Evolutionary conservation across 2,888 invertebrate species (phyloP).

Genomic region (Epirrita christyi): DNA sequence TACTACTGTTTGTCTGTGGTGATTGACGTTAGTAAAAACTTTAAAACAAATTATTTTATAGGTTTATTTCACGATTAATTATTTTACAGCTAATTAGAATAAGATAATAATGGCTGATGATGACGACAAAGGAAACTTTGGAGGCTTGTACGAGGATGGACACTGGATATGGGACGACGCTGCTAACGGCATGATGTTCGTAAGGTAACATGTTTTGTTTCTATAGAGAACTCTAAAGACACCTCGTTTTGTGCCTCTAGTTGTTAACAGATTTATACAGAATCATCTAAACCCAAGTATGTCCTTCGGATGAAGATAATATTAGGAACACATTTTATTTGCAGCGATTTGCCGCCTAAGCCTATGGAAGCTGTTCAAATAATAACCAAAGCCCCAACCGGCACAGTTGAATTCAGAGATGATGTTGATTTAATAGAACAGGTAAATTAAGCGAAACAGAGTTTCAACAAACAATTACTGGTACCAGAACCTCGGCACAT

Average conservation of each 20-base stretch:
- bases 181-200: slow-evolving; percentile 54
- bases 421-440: slow-evolving; percentile 82
- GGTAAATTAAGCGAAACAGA: no score
- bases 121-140: slow-evolving; percentile 68
- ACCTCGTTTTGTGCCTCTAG: no score
- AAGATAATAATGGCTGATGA: slow-evolving; percentile 63
- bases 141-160: slow-evolving; percentile 73
- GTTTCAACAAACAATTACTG: no score
- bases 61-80: neutral
- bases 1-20: no score
- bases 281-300: no score
- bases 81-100: neutral
- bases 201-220: slow-evolving; percentile 53
- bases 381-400: slow-evolving; percentile 66
- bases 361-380: slow-evolving; percentile 60
- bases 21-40: no score
- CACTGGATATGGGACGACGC: slow-evolving; percentile 81
- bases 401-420: slow-evolving; percentile 79
- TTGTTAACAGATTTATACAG: no score
- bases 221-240: no score
- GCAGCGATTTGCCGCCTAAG: slow-evolving; percentile 64
- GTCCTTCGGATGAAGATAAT: no score
- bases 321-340: neutral
- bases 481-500: no score
- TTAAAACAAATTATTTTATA: no score